Base-by-base conservation (phyloP, 2,797 vertebrate species). In the Pyrocephalus nanus region DNA sequence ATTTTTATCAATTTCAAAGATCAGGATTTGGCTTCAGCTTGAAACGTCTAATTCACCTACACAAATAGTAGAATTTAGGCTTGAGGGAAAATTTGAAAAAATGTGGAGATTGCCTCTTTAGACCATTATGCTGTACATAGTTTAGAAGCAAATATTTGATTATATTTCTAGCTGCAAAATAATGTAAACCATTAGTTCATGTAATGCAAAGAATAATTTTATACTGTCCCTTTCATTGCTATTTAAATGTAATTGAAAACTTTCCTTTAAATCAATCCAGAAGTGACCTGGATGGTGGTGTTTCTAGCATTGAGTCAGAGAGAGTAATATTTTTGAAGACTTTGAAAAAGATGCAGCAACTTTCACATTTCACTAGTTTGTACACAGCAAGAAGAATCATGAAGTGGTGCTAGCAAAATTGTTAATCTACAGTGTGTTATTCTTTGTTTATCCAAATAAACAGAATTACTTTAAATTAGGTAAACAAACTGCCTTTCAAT, bases 361-460 rank as follows among this genome's bases (percentile, higher is more conserved):
- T 69, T 82, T 70, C 64, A 25, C 13, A 40, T 87, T 73, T 71
- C 42, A 53, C 9, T 77, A 7, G 22, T 64, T 80, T 64, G 2
- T 51, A 32, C 22, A 27, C 27, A 21, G 38, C 18, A 74, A 81
- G 54, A 78, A 69, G 47, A 83, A 70, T 91, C 69, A 65, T 16
- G 11, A 25, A 29, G 61, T 12, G 67, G 4, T 58, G 20, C 22
- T 74, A 71, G 21, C 10, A 92, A 85, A 77, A 62, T 54, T 74
- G 30, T 57, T 91, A 87, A 61, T 62, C 57, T 45, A 8, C 13
- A 47, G 27, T 40, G 18, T 54, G 36, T 61, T 91, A 26, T 36
- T 64, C 12, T 78, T 86, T 58, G 32, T 83, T 93, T 96, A 92
- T 32, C 7, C 55, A 79, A 88, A 78, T 87, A 70, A 87, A n/a